phyloP scores from a whole-genome alignment of 1,140 invertebrate species.

The Spodoptera litura region DNA sequence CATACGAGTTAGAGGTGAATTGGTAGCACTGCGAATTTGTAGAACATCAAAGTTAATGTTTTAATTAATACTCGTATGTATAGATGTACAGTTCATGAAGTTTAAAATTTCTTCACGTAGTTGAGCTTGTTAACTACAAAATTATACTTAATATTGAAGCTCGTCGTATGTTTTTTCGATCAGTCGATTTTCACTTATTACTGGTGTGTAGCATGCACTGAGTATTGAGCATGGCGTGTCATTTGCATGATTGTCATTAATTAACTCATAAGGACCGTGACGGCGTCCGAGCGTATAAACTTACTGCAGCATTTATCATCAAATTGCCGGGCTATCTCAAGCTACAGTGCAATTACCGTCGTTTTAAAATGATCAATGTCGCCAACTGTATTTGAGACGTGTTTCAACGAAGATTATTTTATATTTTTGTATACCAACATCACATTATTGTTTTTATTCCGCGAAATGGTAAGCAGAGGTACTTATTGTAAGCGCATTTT shows the following conservation, averaged over 20 bases:
- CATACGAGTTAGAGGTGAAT: slow-evolving; percentile 4
- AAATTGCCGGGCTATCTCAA: slow-evolving; percentile 58
- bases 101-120: slow-evolving; percentile 43
- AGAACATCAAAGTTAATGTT: no score
- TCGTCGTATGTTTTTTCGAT: slow-evolving; percentile 35
- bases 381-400: slow-evolving; percentile 12
- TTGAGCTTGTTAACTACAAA: slow-evolving; percentile 44
- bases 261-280: slow-evolving; percentile 69
- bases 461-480: no score
- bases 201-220: slow-evolving; percentile 8
- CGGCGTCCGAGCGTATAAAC: slow-evolving; percentile 50
- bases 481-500: no score
- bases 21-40: neutral
- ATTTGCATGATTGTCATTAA: slow-evolving; percentile 71
- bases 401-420: neutral
- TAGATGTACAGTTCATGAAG: neutral
- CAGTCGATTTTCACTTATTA: slow-evolving; percentile 47
- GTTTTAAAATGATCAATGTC: slow-evolving; percentile 38
- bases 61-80: neutral
- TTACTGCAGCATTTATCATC: slow-evolving; percentile 61
- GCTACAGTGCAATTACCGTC: slow-evolving; percentile 59
- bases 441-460: no score
- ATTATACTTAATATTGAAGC: slow-evolving; percentile 35
- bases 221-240: slow-evolving; percentile 39
- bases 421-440: neutral